phyloP scores from a whole-genome alignment of 2,113 vertebrate species.

The Ramphastos sulfuratus region DNA sequence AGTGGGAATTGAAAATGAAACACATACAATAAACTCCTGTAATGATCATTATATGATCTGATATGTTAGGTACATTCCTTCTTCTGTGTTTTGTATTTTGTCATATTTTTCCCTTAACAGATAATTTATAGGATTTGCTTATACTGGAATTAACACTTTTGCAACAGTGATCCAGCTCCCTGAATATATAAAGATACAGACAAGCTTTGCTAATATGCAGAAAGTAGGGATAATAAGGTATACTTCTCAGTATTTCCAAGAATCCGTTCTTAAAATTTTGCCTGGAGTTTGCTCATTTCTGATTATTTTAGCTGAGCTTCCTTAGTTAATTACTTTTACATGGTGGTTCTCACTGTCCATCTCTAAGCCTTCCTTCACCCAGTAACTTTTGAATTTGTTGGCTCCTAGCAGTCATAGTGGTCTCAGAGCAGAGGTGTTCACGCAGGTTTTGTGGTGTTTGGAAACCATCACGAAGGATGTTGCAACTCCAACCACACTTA shows the following conservation, averaged over 20 bases:
- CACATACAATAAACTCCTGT: fast-evolving
- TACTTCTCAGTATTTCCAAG: not conserved
- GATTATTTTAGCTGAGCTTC: not conserved
- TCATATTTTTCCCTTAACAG: not conserved
- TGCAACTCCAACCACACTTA: not conserved
- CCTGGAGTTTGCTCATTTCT: not conserved
- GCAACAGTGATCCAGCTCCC: not conserved
- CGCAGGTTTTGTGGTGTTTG: too few species aligned
- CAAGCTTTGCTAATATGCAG: not conserved
- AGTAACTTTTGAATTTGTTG: not conserved
- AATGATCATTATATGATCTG: not conserved
- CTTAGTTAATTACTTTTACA: not conserved
- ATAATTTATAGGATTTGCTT: not conserved
- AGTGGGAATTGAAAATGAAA: not conserved
- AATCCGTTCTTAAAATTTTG: not conserved
- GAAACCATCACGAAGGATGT: fast-evolving
- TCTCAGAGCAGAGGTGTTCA: not conserved
- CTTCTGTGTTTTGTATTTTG: not conserved
- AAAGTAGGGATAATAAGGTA: not conserved
- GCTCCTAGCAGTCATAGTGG: not conserved
- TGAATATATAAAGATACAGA: not conserved
- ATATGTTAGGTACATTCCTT: not conserved
- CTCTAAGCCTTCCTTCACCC: not conserved
- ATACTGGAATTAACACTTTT: not conserved
- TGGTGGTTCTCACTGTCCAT: not conserved